Percentiles rank a stretch among this genome's conserved stretches.
Conservation (phyloP, 2,797 vertebrate species). For the Huso huso region DNA sequence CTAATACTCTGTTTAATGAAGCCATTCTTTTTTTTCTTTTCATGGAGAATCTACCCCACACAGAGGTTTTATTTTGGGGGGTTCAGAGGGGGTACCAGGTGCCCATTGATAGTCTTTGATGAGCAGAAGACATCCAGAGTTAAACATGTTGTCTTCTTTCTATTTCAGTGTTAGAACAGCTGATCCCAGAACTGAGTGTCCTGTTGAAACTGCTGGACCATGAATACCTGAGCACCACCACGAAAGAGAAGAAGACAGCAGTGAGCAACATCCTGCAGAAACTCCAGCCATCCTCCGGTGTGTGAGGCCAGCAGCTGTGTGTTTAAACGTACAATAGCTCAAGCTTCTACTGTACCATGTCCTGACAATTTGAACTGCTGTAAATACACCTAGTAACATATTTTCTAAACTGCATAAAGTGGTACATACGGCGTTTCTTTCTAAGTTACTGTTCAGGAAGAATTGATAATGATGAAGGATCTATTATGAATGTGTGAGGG, state of each 20-base stretch:
- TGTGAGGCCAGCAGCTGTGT: neutral
- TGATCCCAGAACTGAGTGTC: constrained; percentile 76
- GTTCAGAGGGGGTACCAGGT: too few species aligned
- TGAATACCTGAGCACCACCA: constrained; percentile 80
- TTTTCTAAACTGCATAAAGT: constrained; percentile 15
- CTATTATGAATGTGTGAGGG: too few species aligned
- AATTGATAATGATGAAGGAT: too few species aligned
- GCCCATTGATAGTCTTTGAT: too few species aligned
- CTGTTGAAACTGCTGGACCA: constrained; percentile 89
- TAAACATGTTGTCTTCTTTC: constrained; percentile 22
- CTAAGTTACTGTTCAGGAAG: too few species aligned
- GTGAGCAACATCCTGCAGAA: constrained; percentile 81
- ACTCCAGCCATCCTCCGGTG: constrained; percentile 73
- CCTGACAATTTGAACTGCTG: too few species aligned
- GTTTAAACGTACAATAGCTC: too few species aligned
- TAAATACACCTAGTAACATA: too few species aligned
- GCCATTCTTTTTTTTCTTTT: constrained; percentile 14
- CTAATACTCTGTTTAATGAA: too few species aligned
- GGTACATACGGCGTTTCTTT: neutral
- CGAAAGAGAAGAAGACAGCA: constrained; percentile 80
- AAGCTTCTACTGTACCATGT: too few species aligned
- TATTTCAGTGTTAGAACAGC: constrained; percentile 75
- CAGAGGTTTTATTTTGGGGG: constrained; percentile 14
- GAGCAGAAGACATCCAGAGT: constrained; percentile 1
- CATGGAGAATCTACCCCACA: constrained; percentile 28